These are phyloP conservation scores for Tricholaema leucomelas DNA, from an alignment of 2,113 vertebrate genomes.

Conservation along the genomic window DNA sequence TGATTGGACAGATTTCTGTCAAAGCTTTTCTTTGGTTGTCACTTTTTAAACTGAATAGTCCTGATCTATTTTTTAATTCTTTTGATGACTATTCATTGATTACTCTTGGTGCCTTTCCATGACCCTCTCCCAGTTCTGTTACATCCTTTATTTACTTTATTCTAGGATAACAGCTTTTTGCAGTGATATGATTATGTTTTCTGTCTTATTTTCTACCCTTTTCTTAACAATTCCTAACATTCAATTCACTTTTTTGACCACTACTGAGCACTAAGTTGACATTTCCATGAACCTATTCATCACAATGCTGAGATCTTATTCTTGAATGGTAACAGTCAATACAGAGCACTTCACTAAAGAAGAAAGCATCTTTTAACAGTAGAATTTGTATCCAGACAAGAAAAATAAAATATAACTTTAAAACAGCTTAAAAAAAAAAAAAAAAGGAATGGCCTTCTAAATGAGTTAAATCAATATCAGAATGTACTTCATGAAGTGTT, in stretches of 20 bases:
- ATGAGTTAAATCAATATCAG: background rate
- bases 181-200: background rate
- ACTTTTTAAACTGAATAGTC: background rate
- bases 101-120: background rate
- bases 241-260: background rate
- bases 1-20: constrained; percentile 16
- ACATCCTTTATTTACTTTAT: background rate
- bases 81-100: background rate
- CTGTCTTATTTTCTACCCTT: background rate
- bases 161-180: background rate
- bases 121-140: background rate
- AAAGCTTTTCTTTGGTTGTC: constrained; percentile 3
- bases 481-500: background rate
- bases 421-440: background rate
- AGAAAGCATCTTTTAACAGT: background rate
- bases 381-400: background rate
- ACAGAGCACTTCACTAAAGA: background rate
- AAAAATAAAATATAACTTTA: background rate
- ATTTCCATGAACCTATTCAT: background rate
- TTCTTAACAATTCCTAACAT: background rate
- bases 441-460: background rate
- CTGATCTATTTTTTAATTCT: background rate
- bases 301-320: background rate
- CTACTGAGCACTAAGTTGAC: background rate
- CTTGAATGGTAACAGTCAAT: background rate